Evolutionary conservation across 2,113 vertebrate genomes (phyloP), one percentile per base, ranked within the genome.

Genomic region (Amblyornis subalaris): DNA sequence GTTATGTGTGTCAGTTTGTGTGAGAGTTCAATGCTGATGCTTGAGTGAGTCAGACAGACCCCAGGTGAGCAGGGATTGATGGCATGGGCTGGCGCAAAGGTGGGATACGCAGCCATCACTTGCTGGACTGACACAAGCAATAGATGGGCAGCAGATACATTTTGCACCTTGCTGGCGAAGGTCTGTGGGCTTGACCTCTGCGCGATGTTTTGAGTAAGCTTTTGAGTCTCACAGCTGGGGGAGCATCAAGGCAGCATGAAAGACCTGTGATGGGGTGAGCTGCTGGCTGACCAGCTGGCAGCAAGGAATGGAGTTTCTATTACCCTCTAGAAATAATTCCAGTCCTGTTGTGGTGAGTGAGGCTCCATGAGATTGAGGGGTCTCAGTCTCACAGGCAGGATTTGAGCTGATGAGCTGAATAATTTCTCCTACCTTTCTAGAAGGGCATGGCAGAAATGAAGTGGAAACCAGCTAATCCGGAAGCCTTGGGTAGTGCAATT

Each of bases 1-100:
- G 28, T 24, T 0, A 0, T 1, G 4, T 1, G 1, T 0, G 15
- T 40, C 19, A 4, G 42, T 36, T 28, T n/a, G 33, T 33, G 13
- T 10, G 14, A 5, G 16, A 40, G 33, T 14, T 2, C 0, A 0
- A 1, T 11, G 19, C 50, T 14, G 26, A 20, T 79, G 54, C 72
- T 79, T 1, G 7, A 76, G 16, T 20, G 33, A 54, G 61, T n/a
- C 5, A 55, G 55, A 10, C 7, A 48, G 51, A 58, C 6, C 16
- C 10, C 3, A 16, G 8, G 35, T 0, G 5, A 60, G n/a, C 0
- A 0, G 33, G 45, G 25, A 14, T 28, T 1, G 15, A 15, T 65
- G 45, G n/a, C 2, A 1, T 28, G 47, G 50, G 44, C 51, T 64
- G 13, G n/a, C 38, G 25, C 19, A 36, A 35, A 50, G 58, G 20